phyloP scores from a whole-genome alignment of 2,888 invertebrate genomes.

The Penaeus monodon region DNA sequence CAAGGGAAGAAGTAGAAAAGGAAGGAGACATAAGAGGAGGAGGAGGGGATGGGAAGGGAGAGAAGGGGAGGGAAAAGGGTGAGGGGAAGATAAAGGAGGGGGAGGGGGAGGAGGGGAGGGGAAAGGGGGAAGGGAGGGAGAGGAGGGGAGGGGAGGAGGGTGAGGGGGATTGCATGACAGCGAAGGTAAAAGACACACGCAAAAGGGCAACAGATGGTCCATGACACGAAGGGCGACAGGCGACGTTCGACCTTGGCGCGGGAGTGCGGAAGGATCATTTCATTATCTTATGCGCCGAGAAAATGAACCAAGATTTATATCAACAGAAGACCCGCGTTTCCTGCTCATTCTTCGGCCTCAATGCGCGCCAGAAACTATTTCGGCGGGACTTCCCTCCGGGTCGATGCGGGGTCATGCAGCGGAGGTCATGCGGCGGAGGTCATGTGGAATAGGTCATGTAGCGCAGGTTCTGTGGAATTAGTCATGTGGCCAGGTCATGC shows the following conservation, averaged over 20 bases:
- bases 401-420: too few species aligned
- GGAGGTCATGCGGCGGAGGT: too few species aligned
- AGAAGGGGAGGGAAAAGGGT: too few species aligned
- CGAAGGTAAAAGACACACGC: conserved; percentile 4
- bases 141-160: not conserved
- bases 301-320: too few species aligned
- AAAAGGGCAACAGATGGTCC: conserved; percentile 19
- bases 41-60: not conserved
- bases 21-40: not conserved
- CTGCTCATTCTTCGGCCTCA: too few species aligned
- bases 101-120: not conserved
- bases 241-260: not conserved
- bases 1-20: not conserved
- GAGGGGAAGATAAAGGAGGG: not conserved
- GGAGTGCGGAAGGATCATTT: not conserved
- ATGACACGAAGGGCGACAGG: not conserved
- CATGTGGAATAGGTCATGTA: too few species aligned
- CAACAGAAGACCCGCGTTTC: too few species aligned
- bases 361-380: too few species aligned
- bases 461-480: too few species aligned
- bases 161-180: not conserved
- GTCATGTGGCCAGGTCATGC: too few species aligned
- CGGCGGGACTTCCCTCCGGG: too few species aligned
- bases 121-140: not conserved
- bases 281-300: not conserved